Evolutionary conservation across 2,888 invertebrate genomes (phyloP).

Genomic region (Kuschelorhynchus macadamiae): DNA sequence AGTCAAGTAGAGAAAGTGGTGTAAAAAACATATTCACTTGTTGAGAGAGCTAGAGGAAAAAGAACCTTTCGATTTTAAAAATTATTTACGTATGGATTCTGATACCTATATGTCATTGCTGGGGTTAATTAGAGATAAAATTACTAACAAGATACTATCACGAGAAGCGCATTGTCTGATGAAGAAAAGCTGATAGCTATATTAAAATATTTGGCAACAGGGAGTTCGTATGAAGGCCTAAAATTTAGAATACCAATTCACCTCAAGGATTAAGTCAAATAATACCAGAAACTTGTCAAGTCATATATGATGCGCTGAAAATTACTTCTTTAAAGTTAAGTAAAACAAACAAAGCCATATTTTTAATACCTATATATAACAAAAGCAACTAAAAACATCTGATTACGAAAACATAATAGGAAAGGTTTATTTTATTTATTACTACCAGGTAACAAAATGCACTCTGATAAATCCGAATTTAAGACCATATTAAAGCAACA

Average conservation of each 20-base stretch:
- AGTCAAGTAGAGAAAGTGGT: no score
- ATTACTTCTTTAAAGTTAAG: no score
- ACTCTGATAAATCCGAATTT: no score
- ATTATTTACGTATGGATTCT: slow-evolving; percentile 28
- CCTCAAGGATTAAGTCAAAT: slow-evolving; percentile 40
- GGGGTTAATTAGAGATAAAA: slow-evolving; percentile 22
- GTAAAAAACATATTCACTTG: slow-evolving; percentile 15
- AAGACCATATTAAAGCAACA: no score
- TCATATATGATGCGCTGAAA: no score
- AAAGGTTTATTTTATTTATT: no score
- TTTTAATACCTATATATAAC: no score
- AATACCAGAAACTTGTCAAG: slow-evolving; percentile 20
- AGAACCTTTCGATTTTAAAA: slow-evolving; percentile 30
- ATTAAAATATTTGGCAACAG: slow-evolving; percentile 14
- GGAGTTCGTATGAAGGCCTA: neutral
- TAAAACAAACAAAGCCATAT: no score
- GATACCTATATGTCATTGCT: slow-evolving; percentile 27
- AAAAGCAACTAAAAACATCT: no score
- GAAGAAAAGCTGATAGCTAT: slow-evolving; percentile 29
- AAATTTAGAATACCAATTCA: slow-evolving; percentile 1
- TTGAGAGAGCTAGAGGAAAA: slow-evolving; percentile 26
- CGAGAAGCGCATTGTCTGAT: slow-evolving; percentile 16
- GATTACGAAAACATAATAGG: no score
- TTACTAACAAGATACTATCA: slow-evolving; percentile 31
- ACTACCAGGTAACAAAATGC: no score